phyloP scores from a whole-genome alignment of 2,888 invertebrate species.

The Aphidius colemani region DNA sequence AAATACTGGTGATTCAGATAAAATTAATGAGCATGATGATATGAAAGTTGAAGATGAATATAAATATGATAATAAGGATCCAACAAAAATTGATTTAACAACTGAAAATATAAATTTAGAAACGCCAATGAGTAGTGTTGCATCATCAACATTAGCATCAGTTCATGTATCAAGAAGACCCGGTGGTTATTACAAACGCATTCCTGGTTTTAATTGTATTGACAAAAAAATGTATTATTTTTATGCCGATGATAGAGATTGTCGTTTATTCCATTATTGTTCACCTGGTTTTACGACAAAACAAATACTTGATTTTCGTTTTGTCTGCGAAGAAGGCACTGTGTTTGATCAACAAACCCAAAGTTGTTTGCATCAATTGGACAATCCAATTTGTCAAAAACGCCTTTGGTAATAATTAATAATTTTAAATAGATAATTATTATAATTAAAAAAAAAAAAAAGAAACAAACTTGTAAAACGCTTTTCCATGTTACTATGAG shows the following conservation, averaged over 20 bases:
- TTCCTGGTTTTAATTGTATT: constrained; percentile 63
- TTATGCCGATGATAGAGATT: constrained; percentile 66
- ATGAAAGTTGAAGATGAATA: background rate
- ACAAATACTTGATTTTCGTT: constrained; percentile 66
- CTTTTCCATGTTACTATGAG: too few species aligned
- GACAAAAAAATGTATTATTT: constrained; percentile 64
- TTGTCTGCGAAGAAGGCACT: constrained; percentile 66
- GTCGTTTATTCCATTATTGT: constrained; percentile 67
- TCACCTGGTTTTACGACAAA: constrained; percentile 65
- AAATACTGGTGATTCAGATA: background rate
- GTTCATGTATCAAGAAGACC: constrained; percentile 31
- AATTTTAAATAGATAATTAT: constrained; percentile 22
- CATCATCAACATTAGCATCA: constrained; percentile 25
- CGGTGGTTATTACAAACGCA: constrained; percentile 34
- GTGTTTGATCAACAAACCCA: constrained; percentile 63
- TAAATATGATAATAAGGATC: background rate
- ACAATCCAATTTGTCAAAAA: constrained; percentile 48
- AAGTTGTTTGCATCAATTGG: constrained; percentile 59
- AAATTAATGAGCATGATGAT: background rate
- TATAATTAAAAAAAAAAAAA: too few species aligned
- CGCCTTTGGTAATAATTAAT: constrained; percentile 41
- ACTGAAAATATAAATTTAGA: constrained; percentile 25
- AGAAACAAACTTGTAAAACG: too few species aligned
- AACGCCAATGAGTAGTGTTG: background rate
- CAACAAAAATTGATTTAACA: constrained; percentile 3